Base-by-base conservation (phyloP, 1,140 invertebrate species). In the Sminthurinus signatus region DNA sequence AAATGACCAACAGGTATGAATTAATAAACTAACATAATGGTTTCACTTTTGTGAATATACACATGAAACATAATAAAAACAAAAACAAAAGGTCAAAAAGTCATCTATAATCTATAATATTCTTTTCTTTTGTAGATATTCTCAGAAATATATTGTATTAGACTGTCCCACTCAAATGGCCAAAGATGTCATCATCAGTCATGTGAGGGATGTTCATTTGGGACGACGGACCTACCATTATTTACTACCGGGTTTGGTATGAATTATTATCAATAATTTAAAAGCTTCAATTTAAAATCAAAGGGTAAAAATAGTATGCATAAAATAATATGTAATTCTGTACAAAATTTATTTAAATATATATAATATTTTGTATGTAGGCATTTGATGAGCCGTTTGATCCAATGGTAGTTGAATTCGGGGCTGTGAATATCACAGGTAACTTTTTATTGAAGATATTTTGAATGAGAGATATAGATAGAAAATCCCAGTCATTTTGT, bases 401-500 rank as follows among this genome's bases (percentile, higher is more conserved):
- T 39, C 21, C 48, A 12, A 36, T 21, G 21, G 56, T 62, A 2
- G 62, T 69, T 12, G 70, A 72, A 51, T 72, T 66, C 39, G 50
- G 67, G 42, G 70, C 70, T 59, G 88, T 97, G 73, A 97, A 97
- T 79, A 91, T 98, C 67, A 97, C 93, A 1, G n/a, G n/a, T n/a
- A n/a, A n/a, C n/a, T n/a, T n/a, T n/a, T n/a, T n/a, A n/a, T n/a
- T n/a, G n/a, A n/a, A n/a, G n/a, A n/a, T n/a, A n/a, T n/a, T n/a
- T n/a, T n/a, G n/a, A n/a, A n/a, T n/a, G n/a, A n/a, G n/a, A n/a
- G n/a, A n/a, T n/a, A n/a, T n/a, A n/a, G n/a, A n/a, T n/a, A n/a
- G n/a, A n/a, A n/a, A n/a, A n/a, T n/a, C n/a, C n/a, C n/a, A n/a
- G n/a, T n/a, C n/a, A n/a, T n/a, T n/a, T n/a, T n/a, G n/a, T n/a